Base-by-base conservation (phyloP, 2,888 invertebrate genomes). In the Abrostola triplasia region DNA sequence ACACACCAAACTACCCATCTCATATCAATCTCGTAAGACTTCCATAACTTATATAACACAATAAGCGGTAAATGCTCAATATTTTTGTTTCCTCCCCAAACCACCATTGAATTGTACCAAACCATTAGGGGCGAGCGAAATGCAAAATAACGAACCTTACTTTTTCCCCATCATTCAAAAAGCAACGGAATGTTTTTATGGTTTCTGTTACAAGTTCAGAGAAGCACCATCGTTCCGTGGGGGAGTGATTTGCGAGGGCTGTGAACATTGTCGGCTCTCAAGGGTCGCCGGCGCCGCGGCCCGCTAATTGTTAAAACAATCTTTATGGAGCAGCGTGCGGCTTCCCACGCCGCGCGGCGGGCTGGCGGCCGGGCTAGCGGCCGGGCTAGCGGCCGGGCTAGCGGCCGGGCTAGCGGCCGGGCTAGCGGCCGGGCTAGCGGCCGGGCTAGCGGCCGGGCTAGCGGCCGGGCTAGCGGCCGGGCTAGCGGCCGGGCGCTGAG, bases 231-330 rank as follows among this genome's bases (percentile, higher is more conserved):
- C 53, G 37, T 11, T 58, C 2, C 61, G 49, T 42, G 55, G 37
- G 12, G 42, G 44, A 59, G 52, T 53, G 49, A 59, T 64, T 64
- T 53, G 53, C 36, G 54, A 53, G 53, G 41, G 51, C 36, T 47
- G 47, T 70, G 63, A 70, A 70, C 62, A 56, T 72, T 49, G 42
- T 49, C 53, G 36, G 40, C 51, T 57, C 49, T 48, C 38, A 41
- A 38, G 41, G 38, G 51, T 24, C 8, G 38, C 10, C n/a, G 50
- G 59, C 6, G 24, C 38, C 0, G 36, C 11, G 35, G 12, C 9
- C 5, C 10, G 36, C 36, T 71, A 71, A 71, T 71, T 71, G 70
- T 59, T 73, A 42, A 68, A 64, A 68, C 59, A 58, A 73, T 73
- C 64, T 73, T 72, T 64, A 55, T 64, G 49, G 36, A 60, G 57